Evolutionary conservation across 2,888 invertebrate species (phyloP), one percentile per base, ranked within the genome.

Genomic region (Cephus pygmeus): DNA sequence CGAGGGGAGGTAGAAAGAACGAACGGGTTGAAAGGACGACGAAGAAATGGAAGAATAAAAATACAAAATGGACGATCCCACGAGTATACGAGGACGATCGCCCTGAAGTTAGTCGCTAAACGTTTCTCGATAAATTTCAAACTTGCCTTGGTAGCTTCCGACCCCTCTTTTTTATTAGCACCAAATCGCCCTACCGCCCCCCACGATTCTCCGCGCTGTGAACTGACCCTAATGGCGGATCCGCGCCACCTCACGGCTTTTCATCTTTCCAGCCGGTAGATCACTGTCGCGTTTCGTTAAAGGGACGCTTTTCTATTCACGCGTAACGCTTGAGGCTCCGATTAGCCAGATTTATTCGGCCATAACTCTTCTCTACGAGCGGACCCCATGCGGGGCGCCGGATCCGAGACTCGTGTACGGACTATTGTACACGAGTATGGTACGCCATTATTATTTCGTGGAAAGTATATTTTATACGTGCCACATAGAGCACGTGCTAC

Each of bases 211-310:
- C 1, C 15, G 36, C 1, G 15, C 40, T 0, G 15, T 31, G 69
- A 33, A 69, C 69, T 4, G 69, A 40, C 15, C 15, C 6, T 40
- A 40, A 40, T 40, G 15, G 1, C 40, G 40, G 6, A 3, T 11
- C 35, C 77, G 79, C 80, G 75, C 78, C 79, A 79, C 79, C 81
- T 81, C 78, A 81, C 76, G 82, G 78, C 74, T 76, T 81, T 79
- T 81, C 83, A 85, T 85, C 85, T 87, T 85, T 82, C 80, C 81
- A 79, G 79, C 68, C 82, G 81, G 81, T 82, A 82, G 80, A 82
- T 86, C 87, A 87, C 81, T 82, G 86, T 87, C 86, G 83, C 76
- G 83, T 85, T 82, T 82, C 81, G 82, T 84, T 75, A 71, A 71
- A 76, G 79, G 75, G 36, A 69, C 75, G 75, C 69, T 80, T 81